Conservation (phyloP, 2,888 invertebrate species). For the Tuberolachnus salignus region DNA sequence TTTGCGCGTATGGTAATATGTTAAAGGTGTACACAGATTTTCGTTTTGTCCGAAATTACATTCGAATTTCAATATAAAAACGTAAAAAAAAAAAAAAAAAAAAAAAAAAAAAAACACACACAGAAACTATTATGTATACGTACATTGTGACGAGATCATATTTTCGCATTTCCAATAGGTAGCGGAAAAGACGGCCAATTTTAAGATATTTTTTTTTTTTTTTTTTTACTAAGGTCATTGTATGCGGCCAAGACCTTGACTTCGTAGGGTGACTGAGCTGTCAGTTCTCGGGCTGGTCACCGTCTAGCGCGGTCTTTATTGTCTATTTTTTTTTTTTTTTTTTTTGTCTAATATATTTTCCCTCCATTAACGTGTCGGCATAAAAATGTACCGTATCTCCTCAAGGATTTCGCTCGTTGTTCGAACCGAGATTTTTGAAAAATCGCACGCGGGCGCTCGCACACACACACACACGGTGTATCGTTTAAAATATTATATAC, state of each 20-base stretch:
- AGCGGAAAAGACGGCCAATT: slow-evolving; percentile 36
- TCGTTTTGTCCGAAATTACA: too few species aligned
- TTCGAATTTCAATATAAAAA: neutral
- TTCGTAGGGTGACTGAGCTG: slow-evolving; percentile 49
- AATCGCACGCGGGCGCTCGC: neutral
- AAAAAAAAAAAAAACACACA: neutral
- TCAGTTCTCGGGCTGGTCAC: neutral
- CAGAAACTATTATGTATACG: neutral
- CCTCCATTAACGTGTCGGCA: neutral
- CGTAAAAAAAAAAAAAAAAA: neutral
- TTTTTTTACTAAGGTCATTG: slow-evolving; percentile 33
- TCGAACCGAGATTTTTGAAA: neutral
- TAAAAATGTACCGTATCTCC: slow-evolving; percentile 26
- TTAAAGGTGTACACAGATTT: too few species aligned
- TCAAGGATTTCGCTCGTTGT: slow-evolving; percentile 46
- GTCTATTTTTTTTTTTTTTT: slow-evolving; percentile 5
- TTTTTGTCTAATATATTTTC: neutral
- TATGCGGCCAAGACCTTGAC: slow-evolving; percentile 48
- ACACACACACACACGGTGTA: neutral
- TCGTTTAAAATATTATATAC: neutral
- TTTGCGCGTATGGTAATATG: too few species aligned
- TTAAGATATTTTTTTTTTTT: too few species aligned
- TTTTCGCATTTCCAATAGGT: slow-evolving; percentile 4
- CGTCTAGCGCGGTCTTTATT: slow-evolving; percentile 33
- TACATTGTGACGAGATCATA: slow-evolving; percentile 1